Conservation (phyloP, 2,888 invertebrate species). For the Enchytraeus crypticus region DNA sequence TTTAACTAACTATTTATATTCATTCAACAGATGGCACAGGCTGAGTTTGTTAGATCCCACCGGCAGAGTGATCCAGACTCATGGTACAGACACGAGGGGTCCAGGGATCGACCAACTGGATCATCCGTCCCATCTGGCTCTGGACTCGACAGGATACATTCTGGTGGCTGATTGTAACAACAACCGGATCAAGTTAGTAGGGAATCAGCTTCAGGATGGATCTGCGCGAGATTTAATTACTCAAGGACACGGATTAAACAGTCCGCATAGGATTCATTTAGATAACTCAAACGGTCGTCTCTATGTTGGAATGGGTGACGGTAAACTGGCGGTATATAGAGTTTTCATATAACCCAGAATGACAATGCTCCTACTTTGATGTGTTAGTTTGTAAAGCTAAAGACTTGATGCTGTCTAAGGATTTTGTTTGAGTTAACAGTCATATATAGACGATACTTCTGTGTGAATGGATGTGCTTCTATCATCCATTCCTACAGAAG, state of each 20-base stretch:
- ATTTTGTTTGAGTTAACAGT: too few relatives aligned
- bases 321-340: not conserved
- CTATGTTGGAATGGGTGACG: conserved; percentile 1
- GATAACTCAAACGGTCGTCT: not conserved
- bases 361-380: too few relatives aligned
- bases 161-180: conserved; percentile 3
- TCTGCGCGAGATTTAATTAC: not conserved
- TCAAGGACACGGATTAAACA: not conserved
- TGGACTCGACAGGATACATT: not conserved
- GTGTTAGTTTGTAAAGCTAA: too few relatives aligned
- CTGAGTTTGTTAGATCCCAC: not conserved
- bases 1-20: too few relatives aligned
- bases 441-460: too few relatives aligned
- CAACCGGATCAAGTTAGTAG: conserved; percentile 4
- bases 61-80: not conserved
- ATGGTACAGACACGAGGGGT: not conserved
- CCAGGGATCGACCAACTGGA: not conserved
- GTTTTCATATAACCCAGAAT: not conserved
- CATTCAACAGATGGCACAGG: conserved; percentile 8
- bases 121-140: conserved; percentile 5
- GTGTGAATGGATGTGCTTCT: too few relatives aligned
- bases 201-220: not conserved
- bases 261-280: not conserved
- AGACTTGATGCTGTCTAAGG: too few relatives aligned
- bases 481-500: too few relatives aligned